These are phyloP conservation scores for Caenorhabditis uteleia DNA, from an alignment of 2,888 invertebrate species.

Conservation along the genomic window DNA sequence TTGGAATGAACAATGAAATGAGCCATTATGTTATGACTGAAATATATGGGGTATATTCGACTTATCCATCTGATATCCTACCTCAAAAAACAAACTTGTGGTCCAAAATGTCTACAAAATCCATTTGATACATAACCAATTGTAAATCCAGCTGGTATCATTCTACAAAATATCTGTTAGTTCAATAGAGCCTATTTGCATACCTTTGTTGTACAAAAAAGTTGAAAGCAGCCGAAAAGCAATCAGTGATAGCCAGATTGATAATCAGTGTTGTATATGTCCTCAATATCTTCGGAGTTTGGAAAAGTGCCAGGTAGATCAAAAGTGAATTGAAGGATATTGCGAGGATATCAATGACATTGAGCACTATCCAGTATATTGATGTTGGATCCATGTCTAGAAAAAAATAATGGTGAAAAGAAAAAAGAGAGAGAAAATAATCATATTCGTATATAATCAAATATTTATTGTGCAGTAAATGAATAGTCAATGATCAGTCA, in stretches of 20 bases:
- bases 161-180: constrained; percentile 1
- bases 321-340: constrained; percentile 22
- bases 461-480: too few relatives aligned
- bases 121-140: constrained; percentile 25
- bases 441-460: too few relatives aligned
- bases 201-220: constrained; percentile 25
- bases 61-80: too few relatives aligned
- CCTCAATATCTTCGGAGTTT: constrained; percentile 20
- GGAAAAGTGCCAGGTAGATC: constrained; percentile 20
- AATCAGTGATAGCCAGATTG: constrained; percentile 29
- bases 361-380: constrained; percentile 23
- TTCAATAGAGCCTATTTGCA: neutral
- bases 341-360: constrained; percentile 14
- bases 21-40: constrained; percentile 18
- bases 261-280: constrained; percentile 24
- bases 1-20: constrained; percentile 23
- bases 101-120: constrained; percentile 11
- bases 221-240: constrained; percentile 15
- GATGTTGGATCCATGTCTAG: too few relatives aligned
- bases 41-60: too few relatives aligned
- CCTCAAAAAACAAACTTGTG: constrained; percentile 12
- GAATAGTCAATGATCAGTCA: too few relatives aligned
- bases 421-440: too few relatives aligned
- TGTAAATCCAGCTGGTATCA: constrained; percentile 23
- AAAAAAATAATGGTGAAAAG: too few relatives aligned